A percentile compares a stretch with the other conserved stretches of the same genome.
phyloP scores from a whole-genome alignment of 2,797 vertebrate species.

The Protonibea diacanthus region DNA sequence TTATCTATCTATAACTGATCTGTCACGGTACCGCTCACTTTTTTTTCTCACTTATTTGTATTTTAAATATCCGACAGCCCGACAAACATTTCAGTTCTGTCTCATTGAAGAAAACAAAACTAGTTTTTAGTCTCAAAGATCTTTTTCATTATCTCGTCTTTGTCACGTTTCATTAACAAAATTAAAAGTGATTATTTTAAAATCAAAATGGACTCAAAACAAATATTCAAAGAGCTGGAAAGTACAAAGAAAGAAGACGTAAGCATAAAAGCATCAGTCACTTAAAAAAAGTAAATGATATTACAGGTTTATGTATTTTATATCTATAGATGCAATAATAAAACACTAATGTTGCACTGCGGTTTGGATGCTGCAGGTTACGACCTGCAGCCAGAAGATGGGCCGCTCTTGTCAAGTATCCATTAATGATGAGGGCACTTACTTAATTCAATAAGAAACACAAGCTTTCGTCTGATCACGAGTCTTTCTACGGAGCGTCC shows the following conservation, averaged over 20 bases:
- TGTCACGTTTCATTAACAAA: too few species aligned
- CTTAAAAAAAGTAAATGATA: slow-evolving; percentile 8
- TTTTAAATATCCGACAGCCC: too few species aligned
- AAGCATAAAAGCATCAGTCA: not conserved
- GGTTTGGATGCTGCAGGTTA: slow-evolving; percentile 21
- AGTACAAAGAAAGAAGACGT: not conserved
- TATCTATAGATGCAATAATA: not conserved
- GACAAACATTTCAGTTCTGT: too few species aligned
- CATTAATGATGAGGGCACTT: slow-evolving; percentile 21
- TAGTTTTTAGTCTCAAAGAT: too few species aligned
- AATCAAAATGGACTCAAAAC: not conserved
- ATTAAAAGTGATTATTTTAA: too few species aligned
- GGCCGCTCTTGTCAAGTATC: slow-evolving; percentile 18
- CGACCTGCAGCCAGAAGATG: slow-evolving; percentile 30
- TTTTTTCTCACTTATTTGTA: too few species aligned
- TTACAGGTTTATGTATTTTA: too few species aligned
- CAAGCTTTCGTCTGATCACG: slow-evolving; percentile 10
- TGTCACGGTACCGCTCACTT: too few species aligned
- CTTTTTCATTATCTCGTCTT: too few species aligned
- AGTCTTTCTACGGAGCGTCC: too few species aligned
- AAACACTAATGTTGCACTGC: slow-evolving; percentile 6
- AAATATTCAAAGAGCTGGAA: not conserved
- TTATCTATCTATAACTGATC: too few species aligned
- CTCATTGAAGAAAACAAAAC: too few species aligned
- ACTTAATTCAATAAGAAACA: slow-evolving; percentile 7